Conservation (phyloP, 2,888 invertebrate genomes). For the Tipula confusa region DNA sequence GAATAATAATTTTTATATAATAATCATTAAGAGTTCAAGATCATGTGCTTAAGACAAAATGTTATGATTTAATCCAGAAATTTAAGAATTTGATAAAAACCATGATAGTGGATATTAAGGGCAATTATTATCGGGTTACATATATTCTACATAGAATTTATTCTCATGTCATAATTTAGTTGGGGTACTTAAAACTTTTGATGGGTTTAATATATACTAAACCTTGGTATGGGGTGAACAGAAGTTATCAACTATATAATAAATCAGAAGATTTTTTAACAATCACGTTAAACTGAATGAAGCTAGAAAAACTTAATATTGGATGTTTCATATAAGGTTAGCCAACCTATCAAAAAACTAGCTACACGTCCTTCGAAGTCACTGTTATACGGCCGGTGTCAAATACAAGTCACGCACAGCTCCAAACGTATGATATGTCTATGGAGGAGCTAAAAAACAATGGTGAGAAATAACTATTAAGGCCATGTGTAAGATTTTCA, state of each 20-base stretch:
- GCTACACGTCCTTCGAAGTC: too few relatives aligned
- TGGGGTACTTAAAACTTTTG: background rate
- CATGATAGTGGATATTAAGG: background rate
- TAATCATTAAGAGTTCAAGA: slow-evolving; percentile 12
- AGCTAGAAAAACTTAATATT: too few relatives aligned
- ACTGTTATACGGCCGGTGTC: too few relatives aligned
- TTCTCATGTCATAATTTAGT: background rate
- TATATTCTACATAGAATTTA: background rate
- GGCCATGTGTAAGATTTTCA: too few relatives aligned
- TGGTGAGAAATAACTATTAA: too few relatives aligned
- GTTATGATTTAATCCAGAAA: slow-evolving; percentile 3
- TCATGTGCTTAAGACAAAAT: background rate
- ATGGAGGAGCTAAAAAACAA: too few relatives aligned
- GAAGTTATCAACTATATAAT: background rate
- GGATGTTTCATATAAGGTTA: too few relatives aligned
- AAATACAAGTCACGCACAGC: too few relatives aligned
- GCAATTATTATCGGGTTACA: background rate
- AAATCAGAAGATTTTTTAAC: background rate
- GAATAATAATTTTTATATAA: background rate
- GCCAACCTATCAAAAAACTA: too few relatives aligned
- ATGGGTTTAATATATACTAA: too few relatives aligned
- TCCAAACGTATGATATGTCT: too few relatives aligned
- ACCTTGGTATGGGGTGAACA: background rate
- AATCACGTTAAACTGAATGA: too few relatives aligned
- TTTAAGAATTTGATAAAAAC: slow-evolving; percentile 15